Evolutionary conservation across 1,140 invertebrate species (phyloP).

Genomic region (Gonatopus flavifemur): DNA sequence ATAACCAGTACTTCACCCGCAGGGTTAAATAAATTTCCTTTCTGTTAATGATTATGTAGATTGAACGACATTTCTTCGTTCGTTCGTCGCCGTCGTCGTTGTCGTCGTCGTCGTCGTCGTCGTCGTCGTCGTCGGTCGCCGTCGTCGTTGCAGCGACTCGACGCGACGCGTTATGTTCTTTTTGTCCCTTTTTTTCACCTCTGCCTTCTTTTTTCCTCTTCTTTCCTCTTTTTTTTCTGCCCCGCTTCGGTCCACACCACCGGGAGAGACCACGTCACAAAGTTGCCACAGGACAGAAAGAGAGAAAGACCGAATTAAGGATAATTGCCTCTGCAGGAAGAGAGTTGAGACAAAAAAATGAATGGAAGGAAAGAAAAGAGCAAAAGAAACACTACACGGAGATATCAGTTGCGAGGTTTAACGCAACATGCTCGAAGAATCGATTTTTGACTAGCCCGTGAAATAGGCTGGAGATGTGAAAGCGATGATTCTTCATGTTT

Average conservation of each 20-base stretch:
- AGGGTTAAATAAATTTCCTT: constrained; percentile 56
- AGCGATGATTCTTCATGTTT: constrained; percentile 5
- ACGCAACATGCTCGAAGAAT: neutral
- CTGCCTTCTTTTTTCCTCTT: too few species aligned
- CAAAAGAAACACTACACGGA: neutral
- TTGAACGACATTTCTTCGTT: constrained; percentile 50
- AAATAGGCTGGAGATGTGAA: neutral
- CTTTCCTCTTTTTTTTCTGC: constrained; percentile 16
- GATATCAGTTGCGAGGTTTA: too few species aligned
- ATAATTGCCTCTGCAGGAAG: constrained; percentile 42
- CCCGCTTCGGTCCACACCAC: constrained; percentile 5
- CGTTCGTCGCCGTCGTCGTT: too few species aligned
- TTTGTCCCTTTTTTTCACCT: neutral
- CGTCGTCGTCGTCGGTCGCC: constrained; percentile 8
- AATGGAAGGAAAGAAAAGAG: constrained; percentile 14
- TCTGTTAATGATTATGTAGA: constrained; percentile 59
- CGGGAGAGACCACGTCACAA: too few species aligned
- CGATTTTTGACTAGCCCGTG: too few species aligned
- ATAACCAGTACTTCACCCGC: constrained; percentile 45
- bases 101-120: constrained; percentile 6
- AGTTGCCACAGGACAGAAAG: too few species aligned
- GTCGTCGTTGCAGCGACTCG: constrained; percentile 7
- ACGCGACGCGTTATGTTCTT: constrained; percentile 12
- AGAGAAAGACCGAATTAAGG: constrained; percentile 46
- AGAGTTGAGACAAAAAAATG: constrained; percentile 10